phyloP scores from a whole-genome alignment of 2,113 vertebrate species.

The Ameiurus melas region DNA sequence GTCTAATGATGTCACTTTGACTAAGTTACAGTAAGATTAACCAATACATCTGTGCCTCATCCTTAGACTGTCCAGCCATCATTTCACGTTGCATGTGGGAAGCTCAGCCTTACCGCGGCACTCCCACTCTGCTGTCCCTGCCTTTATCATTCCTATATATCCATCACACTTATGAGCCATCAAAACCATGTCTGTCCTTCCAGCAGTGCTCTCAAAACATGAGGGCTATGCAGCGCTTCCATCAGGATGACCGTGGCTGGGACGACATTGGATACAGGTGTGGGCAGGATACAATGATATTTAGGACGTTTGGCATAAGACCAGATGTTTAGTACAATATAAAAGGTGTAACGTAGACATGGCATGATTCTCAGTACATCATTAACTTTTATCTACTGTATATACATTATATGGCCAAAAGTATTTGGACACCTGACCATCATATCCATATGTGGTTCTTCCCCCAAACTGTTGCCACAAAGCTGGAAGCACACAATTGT shows the following conservation, averaged over 20 bases:
- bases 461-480: not conserved
- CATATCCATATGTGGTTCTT: not conserved
- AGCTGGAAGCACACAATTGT: not conserved
- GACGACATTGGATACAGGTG: constrained; percentile 92
- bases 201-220: constrained; percentile 71
- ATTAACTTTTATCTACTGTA: not conserved
- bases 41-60: not conserved
- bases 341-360: not conserved
- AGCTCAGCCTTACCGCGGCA: constrained; percentile 78
- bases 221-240: constrained; percentile 85
- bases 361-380: not conserved
- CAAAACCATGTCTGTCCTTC: constrained; percentile 76
- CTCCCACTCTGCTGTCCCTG: constrained; percentile 65
- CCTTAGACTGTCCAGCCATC: constrained; percentile 81
- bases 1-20: not conserved
- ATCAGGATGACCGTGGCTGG: constrained; percentile 80
- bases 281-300: constrained; percentile 44
- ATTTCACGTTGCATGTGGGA: constrained; percentile 85
- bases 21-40: not conserved
- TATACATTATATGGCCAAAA: not conserved
- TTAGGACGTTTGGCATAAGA: not conserved
- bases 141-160: constrained; percentile 81
- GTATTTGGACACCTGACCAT: not conserved
- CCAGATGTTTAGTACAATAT: not conserved
- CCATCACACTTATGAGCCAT: constrained; percentile 81